Evolutionary conservation across 1,140 invertebrate species (phyloP), one percentile per base, ranked within the genome.

Genomic region (Ips typographus): DNA sequence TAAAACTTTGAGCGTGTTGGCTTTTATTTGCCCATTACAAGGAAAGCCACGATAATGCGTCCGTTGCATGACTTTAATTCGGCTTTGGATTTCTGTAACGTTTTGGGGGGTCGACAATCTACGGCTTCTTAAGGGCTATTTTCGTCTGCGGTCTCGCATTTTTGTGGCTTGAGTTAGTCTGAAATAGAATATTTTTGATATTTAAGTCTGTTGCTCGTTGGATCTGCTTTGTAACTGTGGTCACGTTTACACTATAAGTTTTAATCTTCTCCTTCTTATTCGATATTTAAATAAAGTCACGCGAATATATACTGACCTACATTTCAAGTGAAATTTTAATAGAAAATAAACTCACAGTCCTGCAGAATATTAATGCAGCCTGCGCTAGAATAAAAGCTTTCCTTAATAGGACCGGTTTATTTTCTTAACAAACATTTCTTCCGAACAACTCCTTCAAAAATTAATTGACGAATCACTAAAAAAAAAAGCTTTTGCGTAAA

Each of bases 51-150:
- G 44, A 37, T 63, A 63, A 63, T 63, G 61, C 47, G 61, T 22
- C 49, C 61, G 52, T 63, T 52, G 61, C 61, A 63, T 63, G 61
- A 63, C 61, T 51, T 49, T 63, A 63, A 63, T 63, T 63, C 61
- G 40, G 61, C 52, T 52, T 52, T 52, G 44, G 44, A 40, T 63
- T 43, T 43, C 44, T 37, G 42, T 37, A 44, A 63, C 43, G 44
- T 44, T 63, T 63, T 22, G 22, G 42, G 49, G 49, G 61, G 49
- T 52, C 49, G 61, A 37, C 61, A 52, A 52, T 52, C 38, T 59
- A 59, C 8, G 41, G 40, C 59, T 61, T 61, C 59, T 47, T 44
- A 22, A 39, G 22, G 59, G 56, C 3, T 47, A 47, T 47, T 47
- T 47, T 47, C 51, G 4, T 52, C 22, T 22, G 22, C 22, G 22